These are phyloP conservation scores for Cryptotis parvus DNA, from an alignment of 2,113 vertebrate genomes.

Conservation along the genomic window DNA sequence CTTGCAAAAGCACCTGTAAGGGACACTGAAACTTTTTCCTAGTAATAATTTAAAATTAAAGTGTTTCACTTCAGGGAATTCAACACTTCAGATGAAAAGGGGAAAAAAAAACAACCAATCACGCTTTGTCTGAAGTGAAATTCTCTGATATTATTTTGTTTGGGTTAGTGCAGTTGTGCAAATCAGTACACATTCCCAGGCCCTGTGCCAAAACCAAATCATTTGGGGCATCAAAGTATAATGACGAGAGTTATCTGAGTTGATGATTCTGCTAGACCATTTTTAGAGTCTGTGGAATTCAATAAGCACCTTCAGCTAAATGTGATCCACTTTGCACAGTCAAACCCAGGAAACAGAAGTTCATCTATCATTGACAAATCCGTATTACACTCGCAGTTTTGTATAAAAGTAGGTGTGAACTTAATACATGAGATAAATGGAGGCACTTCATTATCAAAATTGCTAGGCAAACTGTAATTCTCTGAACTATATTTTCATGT, in stretches of 20 bases:
- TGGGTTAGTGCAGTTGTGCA: constrained; percentile 15
- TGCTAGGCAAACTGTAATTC: constrained; percentile 57
- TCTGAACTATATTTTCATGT: constrained; percentile 49
- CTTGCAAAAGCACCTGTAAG: constrained; percentile 26
- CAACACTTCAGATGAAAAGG: constrained; percentile 25
- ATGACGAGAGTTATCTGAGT: background rate
- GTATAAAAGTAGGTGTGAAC: constrained; percentile 52
- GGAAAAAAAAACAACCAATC: constrained; percentile 50
- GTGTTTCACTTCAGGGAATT: constrained; percentile 49
- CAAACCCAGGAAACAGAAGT: background rate
- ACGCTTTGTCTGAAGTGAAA: constrained; percentile 47
- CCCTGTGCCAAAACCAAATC: constrained; percentile 14
- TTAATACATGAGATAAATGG: background rate
- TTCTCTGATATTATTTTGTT: constrained; percentile 56
- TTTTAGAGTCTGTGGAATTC: background rate
- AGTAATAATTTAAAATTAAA: constrained; percentile 42
- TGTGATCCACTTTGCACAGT: background rate
- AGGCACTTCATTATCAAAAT: constrained; percentile 47
- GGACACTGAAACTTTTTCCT: constrained; percentile 22
- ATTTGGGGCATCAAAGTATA: constrained; percentile 4
- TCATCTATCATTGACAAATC: background rate
- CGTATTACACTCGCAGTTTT: constrained; percentile 19
- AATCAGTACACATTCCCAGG: constrained; percentile 36
- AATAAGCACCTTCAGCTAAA: background rate
- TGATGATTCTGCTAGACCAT: background rate